Percentiles rank a stretch among this genome's conserved stretches.
Conservation (phyloP, 2,113 vertebrate species). For the Tautogolabrus adspersus region DNA sequence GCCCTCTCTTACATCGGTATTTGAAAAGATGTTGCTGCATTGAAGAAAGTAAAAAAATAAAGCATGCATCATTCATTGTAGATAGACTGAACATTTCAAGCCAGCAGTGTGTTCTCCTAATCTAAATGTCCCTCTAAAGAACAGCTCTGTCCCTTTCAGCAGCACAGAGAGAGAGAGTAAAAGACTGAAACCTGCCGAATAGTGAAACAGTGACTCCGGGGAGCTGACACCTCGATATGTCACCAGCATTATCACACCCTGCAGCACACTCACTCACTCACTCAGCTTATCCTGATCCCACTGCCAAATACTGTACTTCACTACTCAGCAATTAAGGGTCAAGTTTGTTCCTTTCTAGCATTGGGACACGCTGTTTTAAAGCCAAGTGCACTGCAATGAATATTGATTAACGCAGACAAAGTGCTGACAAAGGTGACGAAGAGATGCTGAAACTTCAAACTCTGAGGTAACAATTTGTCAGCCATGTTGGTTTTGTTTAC, state of each 20-base stretch:
- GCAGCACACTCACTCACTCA: constrained; percentile 6
- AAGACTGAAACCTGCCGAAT: constrained; percentile 18
- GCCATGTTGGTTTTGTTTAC: no score
- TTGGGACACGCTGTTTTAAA: neutral
- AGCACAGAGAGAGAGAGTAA: constrained; percentile 9
- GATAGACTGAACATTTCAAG: neutral
- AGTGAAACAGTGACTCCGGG: constrained; percentile 11
- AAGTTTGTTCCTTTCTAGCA: neutral
- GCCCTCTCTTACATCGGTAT: neutral
- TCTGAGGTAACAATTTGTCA: no score
- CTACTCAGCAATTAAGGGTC: constrained; percentile 4
- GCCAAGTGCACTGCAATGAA: neutral
- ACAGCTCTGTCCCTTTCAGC: neutral
- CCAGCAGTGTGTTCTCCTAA: neutral
- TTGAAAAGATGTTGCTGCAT: neutral
- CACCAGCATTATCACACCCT: constrained; percentile 18
- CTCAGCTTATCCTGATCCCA: constrained; percentile 1
- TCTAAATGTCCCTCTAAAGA: neutral
- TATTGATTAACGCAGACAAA: constrained; percentile 3
- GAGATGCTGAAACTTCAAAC: no score
- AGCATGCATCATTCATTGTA: no score
- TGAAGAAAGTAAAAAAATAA: neutral
- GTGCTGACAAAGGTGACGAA: neutral
- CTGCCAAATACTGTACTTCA: constrained; percentile 5
- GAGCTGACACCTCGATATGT: constrained; percentile 42